Evolutionary conservation across 2,113 vertebrate genomes (phyloP).

Genomic region (Pterocles burchelli): DNA sequence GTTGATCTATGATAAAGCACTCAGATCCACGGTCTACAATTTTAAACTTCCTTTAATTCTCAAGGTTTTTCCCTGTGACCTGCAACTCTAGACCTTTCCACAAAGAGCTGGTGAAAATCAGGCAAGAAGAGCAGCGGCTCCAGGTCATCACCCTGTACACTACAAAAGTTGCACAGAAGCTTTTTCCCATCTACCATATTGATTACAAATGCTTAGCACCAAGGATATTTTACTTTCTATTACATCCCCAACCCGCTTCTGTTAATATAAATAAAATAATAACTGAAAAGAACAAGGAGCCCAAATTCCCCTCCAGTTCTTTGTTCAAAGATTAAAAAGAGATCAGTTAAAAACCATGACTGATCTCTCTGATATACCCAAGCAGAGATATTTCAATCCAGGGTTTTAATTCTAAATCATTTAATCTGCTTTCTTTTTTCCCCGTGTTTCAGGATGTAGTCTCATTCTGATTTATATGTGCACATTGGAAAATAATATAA

Average conservation of each 20-base stretch:
- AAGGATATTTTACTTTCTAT: neutral
- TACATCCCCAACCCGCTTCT: neutral
- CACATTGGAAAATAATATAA: neutral
- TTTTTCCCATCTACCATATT: neutral
- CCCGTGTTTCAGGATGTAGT: neutral
- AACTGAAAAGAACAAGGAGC: neutral
- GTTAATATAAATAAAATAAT: neutral
- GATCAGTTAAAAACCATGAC: neutral
- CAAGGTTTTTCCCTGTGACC: neutral
- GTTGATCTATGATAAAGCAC: neutral
- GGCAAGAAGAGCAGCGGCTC: neutral
- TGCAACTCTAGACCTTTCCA: neutral
- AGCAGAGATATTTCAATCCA: neutral
- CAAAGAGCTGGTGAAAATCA: neutral
- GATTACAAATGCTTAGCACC: neutral
- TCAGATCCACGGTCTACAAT: neutral
- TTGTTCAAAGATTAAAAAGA: constrained; percentile 5
- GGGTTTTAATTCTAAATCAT: neutral
- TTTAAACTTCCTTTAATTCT: neutral
- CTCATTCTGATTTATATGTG: neutral
- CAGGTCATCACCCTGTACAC: neutral
- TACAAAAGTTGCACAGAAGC: neutral
- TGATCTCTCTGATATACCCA: neutral
- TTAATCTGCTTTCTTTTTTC: neutral
- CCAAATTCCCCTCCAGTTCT: neutral